Evolutionary conservation across 64 coral and sea anemone genomes (phyloP), one percentile per base, ranked within the genome.

Genomic region (Stichodactyla mertensii): DNA sequence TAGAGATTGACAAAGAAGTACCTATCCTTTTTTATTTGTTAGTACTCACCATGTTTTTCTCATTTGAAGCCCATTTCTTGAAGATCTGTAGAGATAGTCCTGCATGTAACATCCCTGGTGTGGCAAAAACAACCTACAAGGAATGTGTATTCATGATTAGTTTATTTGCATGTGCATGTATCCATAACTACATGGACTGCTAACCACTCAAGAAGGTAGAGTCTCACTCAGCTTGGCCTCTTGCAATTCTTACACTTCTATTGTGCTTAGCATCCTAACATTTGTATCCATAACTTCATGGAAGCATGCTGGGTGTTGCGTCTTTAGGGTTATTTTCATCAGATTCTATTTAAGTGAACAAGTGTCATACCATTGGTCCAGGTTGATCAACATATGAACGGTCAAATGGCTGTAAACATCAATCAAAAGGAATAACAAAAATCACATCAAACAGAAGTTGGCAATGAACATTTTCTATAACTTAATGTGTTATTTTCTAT

Each of bases 11-110:
- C 1, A 0, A 45, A 45, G 16, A 59, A 10, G 10, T 7, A 45
- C 4, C 12, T 5, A 28, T 20, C 24, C 55, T 20, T 61, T 19
- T n/a, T 27, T 12, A 22, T 18, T 18, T 27, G 5, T 53, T 11
- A 52, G 61, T 52, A 52, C 77, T 16, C 52, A 98, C 95, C 95
- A 99, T 99, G 53, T 99, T 99, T 18, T 99, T 99, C 22, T 99
- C 97, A 89, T 99, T 91, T 77, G 97, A 77, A 14, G 97, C 97
- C 97, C 97, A 99, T 55, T 99, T 99, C 85, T 99, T 99, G 61
- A 99, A 99, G 67, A 99, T 89, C 64, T 99, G 97, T 56, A 99
- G 81, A 55, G 97, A 99, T 10, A 99, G 83, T 45, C 97, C 97
- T 59, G 97, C 93, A 86, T 99, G 97, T 36, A 99, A 86, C 97